Base-by-base conservation (phyloP, 2,797 vertebrate genomes). In the Coracias cyanogaster region DNA sequence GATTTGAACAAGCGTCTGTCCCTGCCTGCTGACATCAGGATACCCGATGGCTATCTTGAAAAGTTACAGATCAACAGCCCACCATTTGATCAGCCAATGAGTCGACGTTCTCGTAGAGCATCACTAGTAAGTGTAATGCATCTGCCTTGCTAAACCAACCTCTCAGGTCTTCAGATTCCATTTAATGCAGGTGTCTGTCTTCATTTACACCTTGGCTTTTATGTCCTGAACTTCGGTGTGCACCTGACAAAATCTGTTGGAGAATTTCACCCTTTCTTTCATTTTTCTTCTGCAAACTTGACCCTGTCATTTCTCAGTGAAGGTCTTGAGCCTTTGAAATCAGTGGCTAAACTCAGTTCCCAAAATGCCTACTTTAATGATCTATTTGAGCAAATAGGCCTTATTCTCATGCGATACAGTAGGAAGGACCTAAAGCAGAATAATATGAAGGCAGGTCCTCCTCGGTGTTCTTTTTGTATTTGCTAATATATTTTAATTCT, bases 1-100 rank as follows among this genome's bases (percentile, higher is more conserved):
- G 99, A 99, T 97, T 97, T 99, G 97, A 99, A 99, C 98, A 99
- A 99, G 90, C 99, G 99, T 31, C 98, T 99, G 96, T 99, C 99
- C 10, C 98, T 99, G 81, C 99, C 99, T 6, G 99, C 99, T 41
- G 99, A 99, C 97, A 99, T 99, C 96, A 98, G 99, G 96, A 99
- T 99, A 98, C 99, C 99, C 9, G 99, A 99, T 84, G 99, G 99
- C 13, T 99, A 99, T 97, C 98, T 99, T 96, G 99, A 99, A 98
- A 99, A 99, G 95, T 74, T 99, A 72, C 99, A 99, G 98, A 98
- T 99, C 67, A 99, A 98, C 98, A 99, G 99, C 97, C 99, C 99
- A 0, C 98, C 99, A 0, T 99, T 99, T 61, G 99, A 99, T 97
- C 99, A 99, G 87, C 99, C 99, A 2, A 99, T 99, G 98, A 99